phyloP scores from a whole-genome alignment of 2,113 vertebrate genomes.

The Megaceryle maxima region DNA sequence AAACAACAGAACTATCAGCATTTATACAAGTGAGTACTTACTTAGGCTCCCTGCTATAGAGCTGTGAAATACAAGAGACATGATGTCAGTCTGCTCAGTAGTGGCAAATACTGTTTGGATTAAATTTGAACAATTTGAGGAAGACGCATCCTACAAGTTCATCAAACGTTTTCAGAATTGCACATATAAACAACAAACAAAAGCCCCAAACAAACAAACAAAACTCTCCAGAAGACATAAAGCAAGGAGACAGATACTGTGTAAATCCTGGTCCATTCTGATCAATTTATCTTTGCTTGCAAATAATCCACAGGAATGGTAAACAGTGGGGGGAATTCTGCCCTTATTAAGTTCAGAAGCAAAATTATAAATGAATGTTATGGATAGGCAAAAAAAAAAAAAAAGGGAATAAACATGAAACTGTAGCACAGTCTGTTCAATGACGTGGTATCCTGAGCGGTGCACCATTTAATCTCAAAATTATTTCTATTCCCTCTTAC shows the following conservation, averaged over 20 bases:
- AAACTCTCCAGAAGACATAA: background rate
- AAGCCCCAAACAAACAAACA: too few relatives aligned
- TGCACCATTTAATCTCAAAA: background rate
- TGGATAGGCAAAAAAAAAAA: rapidly evolving
- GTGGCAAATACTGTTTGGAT: background rate
- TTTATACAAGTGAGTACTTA: background rate
- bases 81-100: background rate
- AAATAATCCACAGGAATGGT: background rate
- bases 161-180: background rate
- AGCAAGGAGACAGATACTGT: background rate
- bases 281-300: background rate
- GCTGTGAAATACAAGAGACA: background rate
- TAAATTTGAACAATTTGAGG: background rate
- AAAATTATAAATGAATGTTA: background rate
- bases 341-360: background rate
- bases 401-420: background rate
- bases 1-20: background rate
- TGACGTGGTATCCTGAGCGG: rapidly evolving
- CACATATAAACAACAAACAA: background rate
- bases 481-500: background rate
- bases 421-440: background rate
- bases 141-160: background rate
- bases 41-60: background rate
- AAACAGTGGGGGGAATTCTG: background rate
- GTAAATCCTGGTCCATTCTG: background rate